Evolutionary conservation across 1,140 invertebrate genomes (phyloP), one percentile per base, ranked within the genome.

Genomic region (Cryptotermes secundus): DNA sequence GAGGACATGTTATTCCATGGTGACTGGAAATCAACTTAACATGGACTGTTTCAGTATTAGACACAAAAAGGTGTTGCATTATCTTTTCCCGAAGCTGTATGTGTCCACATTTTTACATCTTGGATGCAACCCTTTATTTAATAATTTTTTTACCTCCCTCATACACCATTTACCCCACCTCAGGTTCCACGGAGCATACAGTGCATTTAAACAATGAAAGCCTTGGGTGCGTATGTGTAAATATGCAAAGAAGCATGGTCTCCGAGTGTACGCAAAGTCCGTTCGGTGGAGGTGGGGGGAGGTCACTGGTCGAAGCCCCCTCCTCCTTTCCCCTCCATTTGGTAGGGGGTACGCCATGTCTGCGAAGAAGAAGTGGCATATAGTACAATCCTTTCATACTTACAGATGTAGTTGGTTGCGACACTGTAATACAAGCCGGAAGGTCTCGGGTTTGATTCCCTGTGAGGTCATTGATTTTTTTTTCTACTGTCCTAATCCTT

Each of bases 71-170:
- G 45, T 49, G 59, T 72, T 31, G 26, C 59, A 72, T 72, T 72
- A 10, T 6, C 16, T 72, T 72, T 72, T 26, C 26, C 9, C 59
- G 59, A 72, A 31, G 9, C 59, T 26, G 59, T 31, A n/a, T 72
- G 59, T 72, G 59, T 72, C 59, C 59, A 72, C 59, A 72, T 72
- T 72, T 72, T 72, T 72, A 72, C n/a, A 72, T 72, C 59, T 72
- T 72, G 26, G 26, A 0, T 72, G 26, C 59, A 72, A 72, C 26
- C 59, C 59, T 72, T 72, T 72, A 72, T n/a, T 72, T 72, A 72
- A 72, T 72, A 72, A 72, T 72, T 72, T 72, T 49, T 49, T 49
- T 38, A n/a, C 38, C 38, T 42, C 53, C 24, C 59, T 72, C 59
- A n/a, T 31, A n/a, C n/a, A 7, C 59, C n/a, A n/a, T 72, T 72